Evolutionary conservation across 2,113 vertebrate species (phyloP).

Genomic region (Bubalus kerabau): DNA sequence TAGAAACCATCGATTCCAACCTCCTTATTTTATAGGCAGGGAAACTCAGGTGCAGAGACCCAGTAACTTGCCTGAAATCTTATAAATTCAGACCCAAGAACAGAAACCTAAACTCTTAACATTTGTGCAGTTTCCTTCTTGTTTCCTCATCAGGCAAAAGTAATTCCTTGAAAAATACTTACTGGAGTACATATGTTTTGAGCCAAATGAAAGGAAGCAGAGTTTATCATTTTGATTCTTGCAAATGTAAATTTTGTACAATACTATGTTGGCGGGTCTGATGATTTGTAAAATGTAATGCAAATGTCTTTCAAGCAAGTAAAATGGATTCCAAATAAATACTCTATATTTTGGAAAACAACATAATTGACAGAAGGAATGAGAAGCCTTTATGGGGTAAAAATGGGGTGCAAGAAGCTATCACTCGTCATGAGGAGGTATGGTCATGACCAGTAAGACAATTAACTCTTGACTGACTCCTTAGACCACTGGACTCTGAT

Average conservation of each 20-base stretch:
- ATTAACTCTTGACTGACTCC: neutral
- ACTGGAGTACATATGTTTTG: neutral
- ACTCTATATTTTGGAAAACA: neutral
- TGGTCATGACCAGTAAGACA: neutral
- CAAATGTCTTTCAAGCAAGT: neutral
- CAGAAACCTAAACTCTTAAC: neutral
- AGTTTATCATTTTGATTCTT: neutral
- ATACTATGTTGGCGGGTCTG: neutral
- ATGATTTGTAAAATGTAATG: conserved; percentile 1
- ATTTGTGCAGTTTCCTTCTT: neutral
- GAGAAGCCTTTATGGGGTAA: neutral
- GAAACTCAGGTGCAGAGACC: neutral
- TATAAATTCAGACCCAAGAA: neutral
- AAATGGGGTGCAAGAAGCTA: neutral
- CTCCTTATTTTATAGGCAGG: neutral
- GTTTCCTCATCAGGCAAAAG: neutral
- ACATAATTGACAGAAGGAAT: neutral
- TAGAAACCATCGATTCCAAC: neutral
- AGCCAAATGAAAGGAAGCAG: neutral
- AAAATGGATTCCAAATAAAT: neutral
- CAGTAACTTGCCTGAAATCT: neutral
- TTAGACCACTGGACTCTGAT: neutral
- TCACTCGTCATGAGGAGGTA: neutral
- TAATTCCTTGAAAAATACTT: neutral
- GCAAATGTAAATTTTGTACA: neutral